A percentile compares a stretch with the other conserved stretches of the same genome.
Evolutionary conservation across 2,113 vertebrate genomes (phyloP).

Genomic region (Gnathonemus longibarbis): DNA sequence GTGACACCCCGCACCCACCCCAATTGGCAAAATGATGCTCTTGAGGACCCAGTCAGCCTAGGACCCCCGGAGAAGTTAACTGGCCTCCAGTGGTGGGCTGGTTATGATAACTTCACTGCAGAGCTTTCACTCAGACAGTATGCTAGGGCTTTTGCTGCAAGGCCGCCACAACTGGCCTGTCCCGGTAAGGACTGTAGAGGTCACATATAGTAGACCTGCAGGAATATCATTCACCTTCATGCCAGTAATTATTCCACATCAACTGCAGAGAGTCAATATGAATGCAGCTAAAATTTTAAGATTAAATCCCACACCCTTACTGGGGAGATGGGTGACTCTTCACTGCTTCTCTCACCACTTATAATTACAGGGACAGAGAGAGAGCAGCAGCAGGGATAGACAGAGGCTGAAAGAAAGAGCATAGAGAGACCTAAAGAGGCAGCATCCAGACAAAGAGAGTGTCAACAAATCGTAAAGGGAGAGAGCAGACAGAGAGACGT

Average conservation of each 20-base stretch:
- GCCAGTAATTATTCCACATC: neutral
- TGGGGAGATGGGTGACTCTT: neutral
- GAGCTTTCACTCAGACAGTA: neutral
- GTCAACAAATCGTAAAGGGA: neutral
- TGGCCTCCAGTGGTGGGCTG: neutral
- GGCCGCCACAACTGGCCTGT: neutral
- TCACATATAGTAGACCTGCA: neutral
- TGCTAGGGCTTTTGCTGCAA: neutral
- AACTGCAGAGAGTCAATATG: neutral
- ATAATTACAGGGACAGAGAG: neutral
- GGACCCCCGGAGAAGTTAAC: neutral
- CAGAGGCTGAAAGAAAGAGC: neutral
- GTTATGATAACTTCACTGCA: neutral
- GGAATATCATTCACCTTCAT: neutral
- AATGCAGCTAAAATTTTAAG: neutral
- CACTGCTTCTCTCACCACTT: neutral
- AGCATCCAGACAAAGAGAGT: neutral
- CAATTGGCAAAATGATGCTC: neutral
- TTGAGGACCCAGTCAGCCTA: neutral
- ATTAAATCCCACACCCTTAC: neutral
- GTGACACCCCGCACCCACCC: neutral
- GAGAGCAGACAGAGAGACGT: neutral
- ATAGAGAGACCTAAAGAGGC: neutral
- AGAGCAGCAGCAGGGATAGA: neutral
- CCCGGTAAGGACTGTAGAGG: neutral